These are phyloP conservation scores for Listronotus bonariensis DNA, from an alignment of 1,140 invertebrate species.

Conservation along the genomic window DNA sequence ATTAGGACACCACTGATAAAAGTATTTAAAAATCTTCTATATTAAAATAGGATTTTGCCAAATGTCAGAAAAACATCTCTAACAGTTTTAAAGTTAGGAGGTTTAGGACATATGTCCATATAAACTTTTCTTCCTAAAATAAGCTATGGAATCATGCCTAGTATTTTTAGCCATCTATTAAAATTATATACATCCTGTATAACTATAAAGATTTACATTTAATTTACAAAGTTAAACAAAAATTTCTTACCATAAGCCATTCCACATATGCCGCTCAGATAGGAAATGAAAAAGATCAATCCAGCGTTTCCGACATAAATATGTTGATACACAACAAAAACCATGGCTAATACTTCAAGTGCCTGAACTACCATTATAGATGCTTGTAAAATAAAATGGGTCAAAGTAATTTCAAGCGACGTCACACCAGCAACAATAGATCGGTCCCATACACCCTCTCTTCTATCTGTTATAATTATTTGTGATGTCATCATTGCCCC, in stretches of 20 bases:
- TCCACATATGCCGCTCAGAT: constrained; percentile 59
- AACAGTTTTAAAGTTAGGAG: too few species aligned
- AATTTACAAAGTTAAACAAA: too few species aligned
- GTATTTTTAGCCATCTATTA: too few species aligned
- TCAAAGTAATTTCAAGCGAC: constrained; percentile 62
- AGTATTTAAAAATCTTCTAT: too few species aligned
- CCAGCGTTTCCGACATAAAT: constrained; percentile 55
- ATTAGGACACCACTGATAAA: too few species aligned
- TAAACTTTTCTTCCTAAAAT: too few species aligned
- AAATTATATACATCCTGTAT: too few species aligned
- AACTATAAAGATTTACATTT: too few species aligned
- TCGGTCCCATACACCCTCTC: constrained; percentile 78
- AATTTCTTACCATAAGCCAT: constrained; percentile 59
- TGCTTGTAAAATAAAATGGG: constrained; percentile 78
- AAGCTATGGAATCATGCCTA: too few species aligned
- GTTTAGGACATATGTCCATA: too few species aligned
- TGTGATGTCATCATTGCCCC: constrained; percentile 77
- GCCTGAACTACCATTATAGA: constrained; percentile 68
- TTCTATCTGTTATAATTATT: constrained; percentile 79
- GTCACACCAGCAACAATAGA: constrained; percentile 72
- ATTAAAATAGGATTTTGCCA: too few species aligned
- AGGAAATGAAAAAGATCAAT: constrained; percentile 45
- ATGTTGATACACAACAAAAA: constrained; percentile 57
- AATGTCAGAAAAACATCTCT: too few species aligned
- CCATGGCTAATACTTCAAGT: constrained; percentile 60